Percentiles rank a stretch among this genome's conserved stretches.
These are phyloP conservation scores for Agrochola lychnidis DNA, from an alignment of 2,888 invertebrate genomes.

Conservation along the genomic window DNA sequence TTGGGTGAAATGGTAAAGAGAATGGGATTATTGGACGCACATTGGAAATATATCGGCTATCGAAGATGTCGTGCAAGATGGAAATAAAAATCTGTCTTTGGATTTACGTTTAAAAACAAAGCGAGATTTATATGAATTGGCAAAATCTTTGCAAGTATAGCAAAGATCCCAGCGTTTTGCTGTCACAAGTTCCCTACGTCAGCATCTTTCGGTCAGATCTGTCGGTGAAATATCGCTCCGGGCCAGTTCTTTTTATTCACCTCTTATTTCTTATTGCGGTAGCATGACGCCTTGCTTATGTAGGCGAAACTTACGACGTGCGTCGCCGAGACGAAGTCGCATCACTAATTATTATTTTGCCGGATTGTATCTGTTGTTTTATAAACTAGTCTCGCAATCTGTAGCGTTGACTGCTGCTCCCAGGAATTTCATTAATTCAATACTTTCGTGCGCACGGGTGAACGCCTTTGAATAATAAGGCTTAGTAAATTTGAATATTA, in stretches of 20 bases:
- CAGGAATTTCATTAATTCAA: conserved; percentile 51
- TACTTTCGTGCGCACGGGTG: conserved; percentile 46
- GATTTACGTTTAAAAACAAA: conserved; percentile 30
- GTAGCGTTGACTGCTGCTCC: conserved; percentile 39
- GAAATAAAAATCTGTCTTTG: neutral
- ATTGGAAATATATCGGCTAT: conserved; percentile 12
- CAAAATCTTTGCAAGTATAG: conserved; percentile 46
- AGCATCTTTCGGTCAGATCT: conserved; percentile 81
- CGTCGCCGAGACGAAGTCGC: conserved; percentile 72
- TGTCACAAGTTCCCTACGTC: conserved; percentile 73
- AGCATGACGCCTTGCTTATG: conserved; percentile 76
- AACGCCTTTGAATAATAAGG: conserved; percentile 48
- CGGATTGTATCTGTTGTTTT: conserved; percentile 51
- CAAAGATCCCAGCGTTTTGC: conserved; percentile 64
- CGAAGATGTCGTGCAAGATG: conserved; percentile 8
- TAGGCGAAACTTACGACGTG: conserved; percentile 78
- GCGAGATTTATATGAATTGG: neutral
- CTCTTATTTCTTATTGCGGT: conserved; percentile 79
- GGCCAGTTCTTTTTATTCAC: conserved; percentile 77
- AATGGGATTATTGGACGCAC: conserved; percentile 2
- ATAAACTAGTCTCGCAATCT: conserved; percentile 51
- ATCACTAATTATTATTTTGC: conserved; percentile 78
- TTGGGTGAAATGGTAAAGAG: conserved; percentile 33
- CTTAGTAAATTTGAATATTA: conserved; percentile 50
- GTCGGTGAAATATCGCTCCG: conserved; percentile 77